These are phyloP conservation scores for Ochotona princeps DNA, from an alignment of 2,113 vertebrate species.

Conservation along the genomic window DNA sequence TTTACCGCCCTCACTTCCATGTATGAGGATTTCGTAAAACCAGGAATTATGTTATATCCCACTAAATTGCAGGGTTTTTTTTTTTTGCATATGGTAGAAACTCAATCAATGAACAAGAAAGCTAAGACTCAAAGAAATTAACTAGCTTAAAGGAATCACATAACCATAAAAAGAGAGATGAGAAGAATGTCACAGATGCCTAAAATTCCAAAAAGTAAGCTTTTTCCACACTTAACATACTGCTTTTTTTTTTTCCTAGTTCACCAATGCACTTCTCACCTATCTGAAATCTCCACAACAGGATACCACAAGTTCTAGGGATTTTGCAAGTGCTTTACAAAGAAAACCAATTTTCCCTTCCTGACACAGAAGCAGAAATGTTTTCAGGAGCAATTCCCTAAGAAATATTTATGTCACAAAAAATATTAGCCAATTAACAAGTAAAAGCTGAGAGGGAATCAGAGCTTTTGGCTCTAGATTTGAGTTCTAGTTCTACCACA, in stretches of 20 bases:
- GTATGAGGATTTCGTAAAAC: neutral
- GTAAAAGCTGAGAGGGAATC: neutral
- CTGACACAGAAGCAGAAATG: neutral
- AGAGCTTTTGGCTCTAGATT: neutral
- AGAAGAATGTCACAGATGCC: neutral
- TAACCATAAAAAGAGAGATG: neutral
- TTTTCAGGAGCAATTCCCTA: neutral
- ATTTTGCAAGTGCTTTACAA: neutral
- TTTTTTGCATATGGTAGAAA: neutral
- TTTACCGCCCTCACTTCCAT: neutral
- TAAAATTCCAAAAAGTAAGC: neutral
- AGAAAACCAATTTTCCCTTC: conserved; percentile 35
- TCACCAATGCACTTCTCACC: conserved; percentile 1
- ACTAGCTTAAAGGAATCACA: conserved; percentile 6
- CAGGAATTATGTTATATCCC: neutral
- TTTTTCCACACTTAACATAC: neutral
- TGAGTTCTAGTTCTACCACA: conserved; percentile 8
- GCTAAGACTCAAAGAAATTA: conserved; percentile 40
- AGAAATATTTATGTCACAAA: neutral
- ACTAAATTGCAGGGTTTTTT: neutral
- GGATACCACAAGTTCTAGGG: neutral
- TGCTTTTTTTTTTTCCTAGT: neutral
- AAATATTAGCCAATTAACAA: neutral
- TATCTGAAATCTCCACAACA: neutral
- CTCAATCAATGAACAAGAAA: neutral